Conservation (phyloP, 2,888 invertebrate species). For the Acleris emargana region DNA sequence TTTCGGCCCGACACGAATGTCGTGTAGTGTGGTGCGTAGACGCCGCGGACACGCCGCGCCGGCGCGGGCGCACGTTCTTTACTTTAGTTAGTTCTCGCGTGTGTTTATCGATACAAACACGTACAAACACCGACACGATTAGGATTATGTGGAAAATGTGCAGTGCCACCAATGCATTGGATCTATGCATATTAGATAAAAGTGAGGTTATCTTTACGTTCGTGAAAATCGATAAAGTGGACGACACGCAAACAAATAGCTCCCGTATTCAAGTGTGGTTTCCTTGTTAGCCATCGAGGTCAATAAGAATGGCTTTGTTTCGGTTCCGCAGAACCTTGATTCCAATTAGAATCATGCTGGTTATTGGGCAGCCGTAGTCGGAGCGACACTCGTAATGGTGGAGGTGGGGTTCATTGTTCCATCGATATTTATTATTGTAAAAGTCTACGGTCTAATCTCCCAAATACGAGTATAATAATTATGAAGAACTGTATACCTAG, state of each 20-base stretch:
- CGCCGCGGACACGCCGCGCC: conserved; percentile 56
- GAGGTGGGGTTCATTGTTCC: too few species aligned
- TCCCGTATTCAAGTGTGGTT: conserved; percentile 1
- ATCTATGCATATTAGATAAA: not conserved
- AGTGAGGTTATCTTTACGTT: conserved; percentile 21
- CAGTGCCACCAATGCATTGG: conserved; percentile 4
- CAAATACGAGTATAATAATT: too few species aligned
- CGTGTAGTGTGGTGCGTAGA: conserved; percentile 47
- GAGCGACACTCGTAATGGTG: not conserved
- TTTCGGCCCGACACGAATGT: conserved; percentile 66
- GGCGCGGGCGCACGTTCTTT: conserved; percentile 56
- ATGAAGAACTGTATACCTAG: too few species aligned
- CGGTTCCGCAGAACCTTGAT: conserved; percentile 17
- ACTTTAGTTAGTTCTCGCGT: conserved; percentile 65
- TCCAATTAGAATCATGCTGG: conserved; percentile 20
- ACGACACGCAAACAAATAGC: not conserved
- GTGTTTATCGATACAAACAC: conserved; percentile 48
- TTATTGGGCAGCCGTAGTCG: conserved; percentile 12
- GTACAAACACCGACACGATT: conserved; percentile 19
- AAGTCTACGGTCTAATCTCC: too few species aligned
- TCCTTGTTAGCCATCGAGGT: conserved; percentile 11
- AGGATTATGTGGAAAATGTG: conserved; percentile 12
- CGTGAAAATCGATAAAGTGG: not conserved
- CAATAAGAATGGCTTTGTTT: conserved; percentile 17
- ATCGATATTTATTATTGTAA: too few species aligned